Evolutionary conservation across 2,113 vertebrate genomes (phyloP).

Genomic region (Sigmodon hispidus): DNA sequence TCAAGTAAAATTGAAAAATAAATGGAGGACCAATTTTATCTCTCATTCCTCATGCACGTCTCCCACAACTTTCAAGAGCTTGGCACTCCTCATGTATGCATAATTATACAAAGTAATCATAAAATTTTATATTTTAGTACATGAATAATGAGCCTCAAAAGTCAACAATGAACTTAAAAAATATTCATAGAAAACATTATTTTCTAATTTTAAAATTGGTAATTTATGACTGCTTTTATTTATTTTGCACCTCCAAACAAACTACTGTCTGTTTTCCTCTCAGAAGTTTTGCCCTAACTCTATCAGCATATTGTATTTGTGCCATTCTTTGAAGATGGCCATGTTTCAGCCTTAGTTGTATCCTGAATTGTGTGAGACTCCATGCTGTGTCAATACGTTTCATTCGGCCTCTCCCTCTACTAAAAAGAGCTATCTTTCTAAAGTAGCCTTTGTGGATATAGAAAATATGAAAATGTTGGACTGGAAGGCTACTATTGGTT

Average conservation of each 20-base stretch:
- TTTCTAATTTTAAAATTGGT: conserved; percentile 67
- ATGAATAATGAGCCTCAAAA: conserved; percentile 69
- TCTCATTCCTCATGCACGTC: conserved; percentile 48
- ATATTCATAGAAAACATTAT: conserved; percentile 68
- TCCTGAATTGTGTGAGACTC: neutral
- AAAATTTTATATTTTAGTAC: conserved; percentile 64
- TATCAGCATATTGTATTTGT: neutral
- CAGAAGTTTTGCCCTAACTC: conserved; percentile 4
- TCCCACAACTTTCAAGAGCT: conserved; percentile 70
- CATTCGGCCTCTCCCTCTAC: neutral
- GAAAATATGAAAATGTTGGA: neutral
- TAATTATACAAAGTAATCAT: conserved; percentile 74
- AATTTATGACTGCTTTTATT: conserved; percentile 51
- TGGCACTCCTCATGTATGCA: neutral
- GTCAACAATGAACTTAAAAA: conserved; percentile 70
- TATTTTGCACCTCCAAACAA: conserved; percentile 54
- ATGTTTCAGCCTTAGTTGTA: neutral
- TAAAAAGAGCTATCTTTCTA: neutral
- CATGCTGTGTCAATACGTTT: neutral
- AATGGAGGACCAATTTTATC: conserved; percentile 49
- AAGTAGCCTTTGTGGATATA: neutral
- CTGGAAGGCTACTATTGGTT: neutral
- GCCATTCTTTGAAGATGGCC: conserved; percentile 43
- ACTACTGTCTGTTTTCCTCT: conserved; percentile 41
- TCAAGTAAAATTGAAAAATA: conserved; percentile 63